Evolutionary conservation across 1,140 invertebrate genomes (phyloP).

Genomic region (Euschistus heros): DNA sequence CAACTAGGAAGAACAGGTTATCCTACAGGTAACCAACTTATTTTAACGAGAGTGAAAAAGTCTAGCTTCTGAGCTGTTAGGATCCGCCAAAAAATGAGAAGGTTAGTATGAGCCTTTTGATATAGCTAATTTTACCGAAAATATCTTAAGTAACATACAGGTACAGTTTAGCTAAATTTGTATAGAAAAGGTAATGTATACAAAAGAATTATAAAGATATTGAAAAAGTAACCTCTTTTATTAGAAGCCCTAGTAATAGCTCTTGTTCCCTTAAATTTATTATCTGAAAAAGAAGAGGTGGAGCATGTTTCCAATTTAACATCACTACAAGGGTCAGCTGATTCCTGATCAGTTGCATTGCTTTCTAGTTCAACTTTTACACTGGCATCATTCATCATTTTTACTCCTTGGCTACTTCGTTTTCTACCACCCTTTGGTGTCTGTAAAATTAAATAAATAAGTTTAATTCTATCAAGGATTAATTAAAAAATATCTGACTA

Average conservation of each 20-base stretch:
- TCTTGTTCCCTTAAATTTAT: conserved; percentile 34
- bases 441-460: neutral
- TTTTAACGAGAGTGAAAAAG: too few species aligned
- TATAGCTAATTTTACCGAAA: too few species aligned
- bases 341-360: neutral
- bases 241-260: conserved; percentile 1
- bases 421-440: neutral
- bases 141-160: too few species aligned
- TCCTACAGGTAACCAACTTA: too few species aligned
- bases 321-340: neutral
- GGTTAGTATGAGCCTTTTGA: too few species aligned
- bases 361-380: neutral
- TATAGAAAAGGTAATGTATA: too few species aligned
- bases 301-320: neutral
- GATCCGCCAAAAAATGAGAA: too few species aligned
- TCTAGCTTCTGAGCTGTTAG: too few species aligned
- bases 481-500: neutral
- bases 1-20: too few species aligned
- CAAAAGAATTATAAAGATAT: too few species aligned
- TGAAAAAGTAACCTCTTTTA: conserved; percentile 14
- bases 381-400: neutral
- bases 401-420: conserved; percentile 3
- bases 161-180: too few species aligned
- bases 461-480: too few species aligned
- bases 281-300: conserved; percentile 36